A percentile compares a stretch with the other conserved stretches of the same genome.
Evolutionary conservation across 2,113 vertebrate genomes (phyloP).

Genomic region (Microcebus murinus): DNA sequence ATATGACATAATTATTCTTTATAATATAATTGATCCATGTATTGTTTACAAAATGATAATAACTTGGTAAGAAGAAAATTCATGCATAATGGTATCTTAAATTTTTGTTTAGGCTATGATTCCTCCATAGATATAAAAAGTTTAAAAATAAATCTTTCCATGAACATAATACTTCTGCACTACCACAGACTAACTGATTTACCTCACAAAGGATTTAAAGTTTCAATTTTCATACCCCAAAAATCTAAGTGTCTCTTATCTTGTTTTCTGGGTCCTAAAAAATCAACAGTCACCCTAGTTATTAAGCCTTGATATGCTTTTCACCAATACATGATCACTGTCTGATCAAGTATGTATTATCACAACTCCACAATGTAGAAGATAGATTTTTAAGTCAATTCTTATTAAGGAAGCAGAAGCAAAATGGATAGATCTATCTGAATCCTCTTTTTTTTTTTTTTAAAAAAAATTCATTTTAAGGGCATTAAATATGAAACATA

Average conservation of each 20-base stretch:
- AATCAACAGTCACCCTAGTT: neutral
- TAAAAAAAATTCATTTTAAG: neutral
- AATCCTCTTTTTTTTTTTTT: neutral
- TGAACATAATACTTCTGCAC: neutral
- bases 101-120: neutral
- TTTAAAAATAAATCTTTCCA: neutral
- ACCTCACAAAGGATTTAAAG: neutral
- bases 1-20: neutral
- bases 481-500: neutral
- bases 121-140: neutral
- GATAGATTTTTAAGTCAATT: neutral
- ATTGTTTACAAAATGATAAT: conserved; percentile 1
- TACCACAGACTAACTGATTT: neutral
- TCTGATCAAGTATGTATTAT: neutral
- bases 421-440: neutral
- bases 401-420: neutral
- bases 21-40: neutral
- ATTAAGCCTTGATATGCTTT: neutral
- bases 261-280: neutral
- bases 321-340: neutral
- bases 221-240: neutral
- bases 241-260: neutral
- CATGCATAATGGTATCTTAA: neutral
- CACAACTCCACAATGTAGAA: neutral
- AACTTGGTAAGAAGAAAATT: neutral